phyloP scores from a whole-genome alignment of 2,797 vertebrate species.

The Selene dorsalis region DNA sequence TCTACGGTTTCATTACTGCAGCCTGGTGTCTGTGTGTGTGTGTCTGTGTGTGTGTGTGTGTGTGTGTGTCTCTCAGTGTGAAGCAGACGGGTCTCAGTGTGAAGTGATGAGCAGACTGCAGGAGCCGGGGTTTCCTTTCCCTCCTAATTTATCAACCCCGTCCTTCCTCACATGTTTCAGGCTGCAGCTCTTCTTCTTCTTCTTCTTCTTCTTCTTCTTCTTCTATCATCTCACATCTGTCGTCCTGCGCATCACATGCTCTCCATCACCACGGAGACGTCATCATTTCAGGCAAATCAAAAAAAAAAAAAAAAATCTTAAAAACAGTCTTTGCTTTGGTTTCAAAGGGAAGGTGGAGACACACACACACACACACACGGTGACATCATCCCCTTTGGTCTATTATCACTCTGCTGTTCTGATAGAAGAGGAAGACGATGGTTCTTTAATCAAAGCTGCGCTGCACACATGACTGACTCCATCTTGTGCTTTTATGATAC shows the following conservation, averaged over 20 bases:
- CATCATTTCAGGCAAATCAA: slow-evolving; percentile 33
- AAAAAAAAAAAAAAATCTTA: slow-evolving; percentile 5
- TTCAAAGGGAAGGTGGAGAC: slow-evolving; percentile 52
- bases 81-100: slow-evolving; percentile 48
- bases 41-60: slow-evolving; percentile 4
- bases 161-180: slow-evolving; percentile 39
- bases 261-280: slow-evolving; percentile 16
- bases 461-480: slow-evolving; percentile 75
- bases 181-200: slow-evolving; percentile 4
- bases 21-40: not conserved
- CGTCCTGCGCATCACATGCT: slow-evolving; percentile 14
- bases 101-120: slow-evolving; percentile 47
- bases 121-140: slow-evolving; percentile 42
- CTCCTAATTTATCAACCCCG: slow-evolving; percentile 30
- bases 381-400: slow-evolving; percentile 38
- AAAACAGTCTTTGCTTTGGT: slow-evolving; percentile 47
- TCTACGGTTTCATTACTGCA: not conserved
- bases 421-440: slow-evolving; percentile 57
- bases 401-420: slow-evolving; percentile 68
- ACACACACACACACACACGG: not conserved
- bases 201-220: not conserved
- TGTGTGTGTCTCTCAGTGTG: slow-evolving; percentile 1
- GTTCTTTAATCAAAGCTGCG: slow-evolving; percentile 80
- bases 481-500: slow-evolving; percentile 68
- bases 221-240: slow-evolving; percentile 39